phyloP scores from a whole-genome alignment of 2,888 invertebrate genomes.

The Chymomyza amoena region DNA sequence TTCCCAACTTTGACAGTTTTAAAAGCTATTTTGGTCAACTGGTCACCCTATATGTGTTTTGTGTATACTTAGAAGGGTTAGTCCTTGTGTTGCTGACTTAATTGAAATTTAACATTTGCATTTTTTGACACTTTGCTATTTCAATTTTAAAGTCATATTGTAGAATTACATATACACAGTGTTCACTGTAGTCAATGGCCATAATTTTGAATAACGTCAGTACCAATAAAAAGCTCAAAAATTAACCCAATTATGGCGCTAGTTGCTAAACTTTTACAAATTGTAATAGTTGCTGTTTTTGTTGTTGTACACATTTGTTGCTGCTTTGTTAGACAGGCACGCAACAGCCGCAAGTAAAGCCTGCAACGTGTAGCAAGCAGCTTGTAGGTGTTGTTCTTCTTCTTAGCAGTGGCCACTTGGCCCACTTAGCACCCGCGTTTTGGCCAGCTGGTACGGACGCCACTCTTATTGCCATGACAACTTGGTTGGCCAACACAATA shows the following conservation, averaged over 20 bases:
- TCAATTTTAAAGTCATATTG: background rate
- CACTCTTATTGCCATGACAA: constrained; percentile 51
- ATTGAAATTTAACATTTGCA: constrained; percentile 62
- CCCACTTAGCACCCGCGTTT: background rate
- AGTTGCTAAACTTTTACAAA: constrained; percentile 38
- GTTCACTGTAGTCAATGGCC: constrained; percentile 38
- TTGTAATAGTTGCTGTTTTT: background rate
- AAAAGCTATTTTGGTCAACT: no score
- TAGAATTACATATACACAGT: background rate
- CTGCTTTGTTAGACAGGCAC: constrained; percentile 24
- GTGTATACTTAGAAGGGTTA: no score
- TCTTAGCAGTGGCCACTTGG: constrained; percentile 6
- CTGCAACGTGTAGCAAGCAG: constrained; percentile 17
- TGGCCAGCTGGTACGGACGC: background rate
- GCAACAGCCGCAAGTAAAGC: constrained; percentile 21
- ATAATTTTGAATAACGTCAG: constrained; percentile 46
- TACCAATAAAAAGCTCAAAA: constrained; percentile 60
- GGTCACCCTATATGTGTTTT: no score
- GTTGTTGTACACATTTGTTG: background rate
- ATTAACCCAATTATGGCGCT: constrained; percentile 68
- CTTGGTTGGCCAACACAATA: constrained; percentile 67
- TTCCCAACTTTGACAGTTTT: no score
- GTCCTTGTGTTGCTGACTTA: constrained; percentile 37
- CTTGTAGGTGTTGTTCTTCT: constrained; percentile 37
- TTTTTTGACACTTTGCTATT: background rate